phyloP scores from a whole-genome alignment of 2,888 invertebrate genomes.

The Sarcophaga rosellei region DNA sequence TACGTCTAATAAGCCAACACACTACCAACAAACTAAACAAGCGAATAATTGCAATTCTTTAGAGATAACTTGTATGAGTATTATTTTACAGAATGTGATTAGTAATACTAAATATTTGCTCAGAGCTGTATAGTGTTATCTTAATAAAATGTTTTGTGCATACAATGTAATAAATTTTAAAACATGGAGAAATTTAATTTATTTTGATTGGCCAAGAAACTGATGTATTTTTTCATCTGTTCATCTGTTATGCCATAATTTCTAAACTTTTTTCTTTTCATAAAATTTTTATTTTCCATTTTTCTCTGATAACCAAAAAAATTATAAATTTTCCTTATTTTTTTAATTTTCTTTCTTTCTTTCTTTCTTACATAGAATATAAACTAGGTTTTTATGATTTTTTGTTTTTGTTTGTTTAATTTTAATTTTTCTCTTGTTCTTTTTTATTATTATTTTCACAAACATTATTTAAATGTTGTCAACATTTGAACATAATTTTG shows the following conservation, averaged over 20 bases:
- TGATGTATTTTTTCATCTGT: background rate
- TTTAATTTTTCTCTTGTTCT: slow-evolving; percentile 36
- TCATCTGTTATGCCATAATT: background rate
- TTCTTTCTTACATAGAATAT: slow-evolving; percentile 28
- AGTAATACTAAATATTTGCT: background rate
- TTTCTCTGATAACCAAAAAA: slow-evolving; percentile 13
- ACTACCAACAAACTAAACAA: no score
- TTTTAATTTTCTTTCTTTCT: no score
- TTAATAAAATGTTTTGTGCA: background rate
- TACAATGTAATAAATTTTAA: background rate
- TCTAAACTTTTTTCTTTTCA: background rate
- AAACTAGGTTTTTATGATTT: slow-evolving; percentile 46
- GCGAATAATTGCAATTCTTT: no score
- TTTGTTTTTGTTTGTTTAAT: slow-evolving; percentile 38
- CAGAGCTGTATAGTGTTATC: background rate
- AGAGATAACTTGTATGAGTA: no score
- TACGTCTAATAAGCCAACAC: no score
- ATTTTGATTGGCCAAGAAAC: slow-evolving; percentile 45
- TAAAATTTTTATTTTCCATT: slow-evolving; percentile 57
- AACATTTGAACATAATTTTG: slow-evolving; percentile 75
- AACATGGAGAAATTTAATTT: background rate
- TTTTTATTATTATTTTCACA: slow-evolving; percentile 60
- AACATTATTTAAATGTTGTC: slow-evolving; percentile 74
- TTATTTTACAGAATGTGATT: no score
- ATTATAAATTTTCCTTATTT: slow-evolving; percentile 17